Evolutionary conservation across 37 sponge, comb jelly and placozoan genomes (phyloP).

Genomic region (Ianthella basta): DNA sequence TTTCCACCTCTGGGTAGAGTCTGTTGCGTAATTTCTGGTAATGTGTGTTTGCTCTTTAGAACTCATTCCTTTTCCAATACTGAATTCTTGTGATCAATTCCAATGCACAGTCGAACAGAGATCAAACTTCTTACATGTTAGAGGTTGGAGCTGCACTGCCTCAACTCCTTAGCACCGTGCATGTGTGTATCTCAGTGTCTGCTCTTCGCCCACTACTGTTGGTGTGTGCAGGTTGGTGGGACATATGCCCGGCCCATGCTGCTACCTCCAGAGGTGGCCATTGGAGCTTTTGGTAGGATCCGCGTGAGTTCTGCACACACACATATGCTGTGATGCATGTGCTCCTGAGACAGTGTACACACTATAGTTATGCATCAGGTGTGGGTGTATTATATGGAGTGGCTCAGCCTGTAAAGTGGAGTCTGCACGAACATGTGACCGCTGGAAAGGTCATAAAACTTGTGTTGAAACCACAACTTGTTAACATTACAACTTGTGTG

Average conservation of each 20-base stretch:
- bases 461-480: too few relatives aligned
- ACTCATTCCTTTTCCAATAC: background rate
- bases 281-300: conserved; percentile 95
- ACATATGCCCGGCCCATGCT: conserved; percentile 92
- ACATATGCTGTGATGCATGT: conserved; percentile 71
- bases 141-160: too few relatives aligned
- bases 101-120: too few relatives aligned
- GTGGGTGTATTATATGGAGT: conserved; percentile 68
- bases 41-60: background rate
- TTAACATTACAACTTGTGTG: too few relatives aligned
- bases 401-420: conserved; percentile 58
- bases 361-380: conserved; percentile 89
- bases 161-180: too few relatives aligned
- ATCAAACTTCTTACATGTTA: too few relatives aligned
- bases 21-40: too few relatives aligned
- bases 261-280: conserved; percentile 95
- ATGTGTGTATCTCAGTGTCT: too few relatives aligned
- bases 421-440: background rate
- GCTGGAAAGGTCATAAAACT: too few relatives aligned
- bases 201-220: too few relatives aligned
- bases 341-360: conserved; percentile 76
- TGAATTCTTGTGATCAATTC: too few relatives aligned
- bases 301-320: conserved; percentile 53
- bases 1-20: too few relatives aligned
- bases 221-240: conserved; percentile 92